Percentiles rank a stretch among this genome's conserved stretches.
These are phyloP conservation scores for Spizella passerina DNA, from an alignment of 2,797 vertebrate genomes.

Conservation along the genomic window DNA sequence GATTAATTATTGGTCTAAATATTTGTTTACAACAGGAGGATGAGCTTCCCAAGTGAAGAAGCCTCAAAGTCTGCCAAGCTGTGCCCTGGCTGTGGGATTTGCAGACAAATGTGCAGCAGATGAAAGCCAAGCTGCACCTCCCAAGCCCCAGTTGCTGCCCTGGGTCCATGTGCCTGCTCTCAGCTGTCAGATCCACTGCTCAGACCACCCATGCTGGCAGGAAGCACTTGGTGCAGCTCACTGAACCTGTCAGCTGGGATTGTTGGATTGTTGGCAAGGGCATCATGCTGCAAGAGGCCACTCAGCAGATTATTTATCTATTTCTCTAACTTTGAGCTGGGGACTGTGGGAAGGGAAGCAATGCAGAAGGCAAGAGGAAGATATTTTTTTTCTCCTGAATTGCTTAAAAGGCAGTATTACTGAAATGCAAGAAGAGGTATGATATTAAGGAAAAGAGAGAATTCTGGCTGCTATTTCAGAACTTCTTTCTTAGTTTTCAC, in stretches of 20 bases:
- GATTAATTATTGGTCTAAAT: background rate
- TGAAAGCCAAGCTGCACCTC: constrained; percentile 58
- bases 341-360: background rate
- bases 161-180: background rate
- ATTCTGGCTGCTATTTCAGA: background rate
- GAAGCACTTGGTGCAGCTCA: constrained; percentile 36
- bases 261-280: background rate
- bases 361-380: background rate
- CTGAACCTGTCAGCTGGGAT: constrained; percentile 38
- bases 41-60: background rate
- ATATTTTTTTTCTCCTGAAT: background rate
- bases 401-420: background rate
- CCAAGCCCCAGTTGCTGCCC: background rate
- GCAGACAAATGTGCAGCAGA: constrained; percentile 3
- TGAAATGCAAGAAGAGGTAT: background rate
- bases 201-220: constrained; percentile 69
- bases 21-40: background rate
- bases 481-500: background rate
- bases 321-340: constrained; percentile 14
- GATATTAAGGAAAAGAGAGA: background rate
- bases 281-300: background rate
- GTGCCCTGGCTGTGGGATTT: constrained; percentile 1
- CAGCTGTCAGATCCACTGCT: constrained; percentile 67
- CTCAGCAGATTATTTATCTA: constrained; percentile 38
- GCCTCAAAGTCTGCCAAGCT: background rate